Conservation (phyloP, 2,888 invertebrate species). For the Plusia festucae region DNA sequence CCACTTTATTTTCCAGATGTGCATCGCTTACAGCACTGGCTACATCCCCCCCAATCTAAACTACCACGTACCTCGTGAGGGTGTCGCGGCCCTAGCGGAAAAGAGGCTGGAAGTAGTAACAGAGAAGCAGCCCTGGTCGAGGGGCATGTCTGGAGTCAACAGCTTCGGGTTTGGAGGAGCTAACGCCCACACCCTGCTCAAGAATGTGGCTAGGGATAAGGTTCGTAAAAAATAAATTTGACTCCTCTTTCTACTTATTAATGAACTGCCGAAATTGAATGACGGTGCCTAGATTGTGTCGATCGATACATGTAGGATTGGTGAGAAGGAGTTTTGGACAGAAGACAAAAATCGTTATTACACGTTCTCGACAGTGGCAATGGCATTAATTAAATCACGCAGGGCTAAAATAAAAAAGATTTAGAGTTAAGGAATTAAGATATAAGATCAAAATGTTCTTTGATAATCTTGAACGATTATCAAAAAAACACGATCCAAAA, state of each 20-base stretch:
- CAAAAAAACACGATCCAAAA: neutral
- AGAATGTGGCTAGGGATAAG: constrained; percentile 90
- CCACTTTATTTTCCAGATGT: constrained; percentile 80
- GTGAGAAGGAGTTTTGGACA: no score
- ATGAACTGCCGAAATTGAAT: no score
- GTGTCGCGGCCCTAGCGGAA: constrained; percentile 90
- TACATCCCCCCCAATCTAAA: constrained; percentile 96
- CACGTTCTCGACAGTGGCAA: no score
- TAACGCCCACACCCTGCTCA: constrained; percentile 93
- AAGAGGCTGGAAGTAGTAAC: constrained; percentile 93
- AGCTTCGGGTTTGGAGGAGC: constrained; percentile 98
- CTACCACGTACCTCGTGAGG: constrained; percentile 90
- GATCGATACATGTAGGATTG: no score
- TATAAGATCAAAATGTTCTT: no score
- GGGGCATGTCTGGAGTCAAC: constrained; percentile 95
- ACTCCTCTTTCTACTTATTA: no score
- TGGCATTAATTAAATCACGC: no score
- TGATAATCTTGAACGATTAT: no score
- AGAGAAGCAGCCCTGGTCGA: constrained; percentile 91
- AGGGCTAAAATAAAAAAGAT: no score
- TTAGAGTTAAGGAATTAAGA: no score
- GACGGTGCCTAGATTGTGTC: no score
- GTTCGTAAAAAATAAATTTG: constrained; percentile 58
- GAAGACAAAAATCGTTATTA: no score
- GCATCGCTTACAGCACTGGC: constrained; percentile 94